Evolutionary conservation across 2,113 vertebrate species (phyloP).

Genomic region (Lophius piscatorius): DNA sequence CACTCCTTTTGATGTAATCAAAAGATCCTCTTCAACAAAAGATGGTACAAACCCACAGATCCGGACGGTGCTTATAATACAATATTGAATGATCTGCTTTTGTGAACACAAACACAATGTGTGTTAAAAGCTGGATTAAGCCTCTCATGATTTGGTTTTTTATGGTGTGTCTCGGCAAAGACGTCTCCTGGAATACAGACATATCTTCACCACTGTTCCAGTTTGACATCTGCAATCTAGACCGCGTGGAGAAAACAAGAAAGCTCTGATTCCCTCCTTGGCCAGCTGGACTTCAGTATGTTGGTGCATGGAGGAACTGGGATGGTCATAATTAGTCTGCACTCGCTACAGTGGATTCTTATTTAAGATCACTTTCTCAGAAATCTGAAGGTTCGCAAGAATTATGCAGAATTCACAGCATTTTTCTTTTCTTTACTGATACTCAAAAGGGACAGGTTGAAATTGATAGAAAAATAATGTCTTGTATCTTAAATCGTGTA

Average conservation of each 20-base stretch:
- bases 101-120: not conserved
- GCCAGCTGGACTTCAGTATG: not conserved
- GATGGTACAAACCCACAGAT: not conserved
- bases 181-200: slow-evolving; percentile 7
- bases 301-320: slow-evolving; percentile 2
- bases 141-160: slow-evolving; percentile 33
- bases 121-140: slow-evolving; percentile 40
- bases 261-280: no score
- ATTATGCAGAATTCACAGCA: slow-evolving; percentile 55
- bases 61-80: no score
- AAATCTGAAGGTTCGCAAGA: slow-evolving; percentile 20
- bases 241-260: not conserved
- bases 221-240: slow-evolving; percentile 10
- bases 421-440: slow-evolving; percentile 3
- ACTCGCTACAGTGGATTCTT: slow-evolving; percentile 19
- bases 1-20: not conserved
- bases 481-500: no score
- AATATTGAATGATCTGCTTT: not conserved
- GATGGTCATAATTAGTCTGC: slow-evolving; percentile 34
- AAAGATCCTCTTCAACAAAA: not conserved
- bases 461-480: slow-evolving; percentile 68
- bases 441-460: not conserved
- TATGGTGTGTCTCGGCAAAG: not conserved
- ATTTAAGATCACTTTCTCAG: slow-evolving; percentile 35
- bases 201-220: slow-evolving; percentile 17